A percentile compares a stretch with the other conserved stretches of the same genome.
These are phyloP conservation scores for Ommatoiulus sabulosus DNA, from an alignment of 2,888 invertebrate species.

Conservation along the genomic window DNA sequence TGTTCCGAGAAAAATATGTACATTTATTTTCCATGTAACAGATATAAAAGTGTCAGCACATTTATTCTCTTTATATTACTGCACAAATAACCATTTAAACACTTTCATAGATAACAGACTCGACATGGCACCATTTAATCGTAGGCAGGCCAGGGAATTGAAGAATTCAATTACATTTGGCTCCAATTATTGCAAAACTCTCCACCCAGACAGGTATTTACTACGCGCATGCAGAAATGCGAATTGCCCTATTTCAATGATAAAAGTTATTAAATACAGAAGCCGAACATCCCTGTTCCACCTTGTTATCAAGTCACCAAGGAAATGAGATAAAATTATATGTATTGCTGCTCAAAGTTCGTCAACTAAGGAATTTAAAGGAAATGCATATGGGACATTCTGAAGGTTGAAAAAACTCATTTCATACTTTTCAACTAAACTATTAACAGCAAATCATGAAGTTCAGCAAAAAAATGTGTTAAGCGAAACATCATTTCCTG, in stretches of 20 bases:
- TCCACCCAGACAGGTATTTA: background rate
- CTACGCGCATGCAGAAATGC: background rate
- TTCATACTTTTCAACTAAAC: background rate
- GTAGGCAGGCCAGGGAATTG: background rate
- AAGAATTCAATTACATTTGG: background rate
- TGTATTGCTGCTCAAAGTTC: background rate
- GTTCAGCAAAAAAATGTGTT: background rate
- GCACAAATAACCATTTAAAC: background rate
- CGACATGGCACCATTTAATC: background rate
- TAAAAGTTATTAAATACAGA: background rate
- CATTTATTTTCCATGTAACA: no score
- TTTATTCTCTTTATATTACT: no score
- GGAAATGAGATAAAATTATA: background rate
- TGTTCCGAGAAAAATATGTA: no score
- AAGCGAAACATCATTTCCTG: background rate
- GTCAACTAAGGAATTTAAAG: background rate
- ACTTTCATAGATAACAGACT: background rate
- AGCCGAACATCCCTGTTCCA: background rate
- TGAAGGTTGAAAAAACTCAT: background rate
- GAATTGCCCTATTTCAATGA: background rate
- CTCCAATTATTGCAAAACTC: background rate
- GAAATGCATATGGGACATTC: background rate
- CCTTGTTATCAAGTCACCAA: slow-evolving; percentile 5
- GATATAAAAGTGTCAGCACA: no score
- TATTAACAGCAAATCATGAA: background rate